A percentile compares a stretch with the other conserved stretches of the same genome.
Conservation (phyloP, 2,797 vertebrate genomes). For the Myotis vivesi region DNA sequence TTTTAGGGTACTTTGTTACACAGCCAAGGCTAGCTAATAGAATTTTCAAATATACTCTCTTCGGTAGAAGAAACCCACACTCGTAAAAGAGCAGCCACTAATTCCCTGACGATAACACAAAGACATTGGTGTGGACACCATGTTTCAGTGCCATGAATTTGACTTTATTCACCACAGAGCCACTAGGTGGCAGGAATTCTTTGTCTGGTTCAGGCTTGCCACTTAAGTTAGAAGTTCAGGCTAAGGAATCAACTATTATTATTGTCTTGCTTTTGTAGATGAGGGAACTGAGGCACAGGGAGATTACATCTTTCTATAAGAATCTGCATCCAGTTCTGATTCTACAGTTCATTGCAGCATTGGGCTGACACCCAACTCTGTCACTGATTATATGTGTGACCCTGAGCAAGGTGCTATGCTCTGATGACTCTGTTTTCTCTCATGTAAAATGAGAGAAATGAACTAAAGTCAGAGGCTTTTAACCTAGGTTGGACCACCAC, state of each 20-base stretch:
- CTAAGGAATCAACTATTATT: not conserved
- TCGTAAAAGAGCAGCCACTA: not conserved
- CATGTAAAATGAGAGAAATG: not conserved
- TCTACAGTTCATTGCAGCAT: not conserved
- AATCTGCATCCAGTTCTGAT: not conserved
- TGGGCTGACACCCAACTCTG: not conserved
- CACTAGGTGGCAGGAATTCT: slow-evolving; percentile 28
- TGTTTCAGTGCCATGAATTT: not conserved
- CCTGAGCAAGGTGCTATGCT: too few relatives aligned
- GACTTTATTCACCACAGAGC: not conserved
- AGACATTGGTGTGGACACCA: not conserved
- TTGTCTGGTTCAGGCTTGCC: not conserved
- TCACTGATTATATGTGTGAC: not conserved
- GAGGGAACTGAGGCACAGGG: not conserved
- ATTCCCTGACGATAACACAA: not conserved
- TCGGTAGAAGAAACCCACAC: not conserved
- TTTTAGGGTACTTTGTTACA: not conserved
- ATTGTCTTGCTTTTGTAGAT: not conserved
- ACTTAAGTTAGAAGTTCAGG: not conserved
- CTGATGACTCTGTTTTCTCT: not conserved
- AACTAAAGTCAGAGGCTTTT: not conserved
- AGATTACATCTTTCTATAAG: not conserved
- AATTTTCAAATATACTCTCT: not conserved
- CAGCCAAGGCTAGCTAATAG: not conserved
- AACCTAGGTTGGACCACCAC: not conserved